Evolutionary conservation across 1,140 invertebrate genomes (phyloP).

Genomic region (Drosophila littoralis): DNA sequence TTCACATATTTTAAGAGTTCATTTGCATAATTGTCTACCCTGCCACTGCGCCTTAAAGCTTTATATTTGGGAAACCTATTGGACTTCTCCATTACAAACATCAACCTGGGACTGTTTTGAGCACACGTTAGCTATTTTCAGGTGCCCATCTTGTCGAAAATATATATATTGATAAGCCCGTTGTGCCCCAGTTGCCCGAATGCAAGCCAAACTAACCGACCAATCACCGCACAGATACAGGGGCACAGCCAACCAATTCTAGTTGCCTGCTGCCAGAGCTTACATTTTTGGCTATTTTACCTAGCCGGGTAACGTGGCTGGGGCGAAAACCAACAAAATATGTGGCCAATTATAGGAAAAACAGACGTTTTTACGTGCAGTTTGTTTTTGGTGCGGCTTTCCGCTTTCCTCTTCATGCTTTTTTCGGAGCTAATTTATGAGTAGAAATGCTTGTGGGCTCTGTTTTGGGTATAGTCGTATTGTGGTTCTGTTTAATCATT

Average conservation of each 20-base stretch:
- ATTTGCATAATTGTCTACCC: constrained; percentile 57
- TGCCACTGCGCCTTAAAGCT: constrained; percentile 33
- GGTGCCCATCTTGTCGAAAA: constrained; percentile 37
- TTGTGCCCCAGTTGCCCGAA: constrained; percentile 49
- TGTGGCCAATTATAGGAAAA: constrained; percentile 82
- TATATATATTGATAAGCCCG: constrained; percentile 50
- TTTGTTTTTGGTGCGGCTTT: constrained; percentile 27
- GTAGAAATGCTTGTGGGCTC: constrained; percentile 51
- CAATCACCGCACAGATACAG: neutral
- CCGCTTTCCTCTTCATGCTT: neutral
- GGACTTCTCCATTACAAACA: constrained; percentile 57
- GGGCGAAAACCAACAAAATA: constrained; percentile 66
- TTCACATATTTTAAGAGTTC: constrained; percentile 39
- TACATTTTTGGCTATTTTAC: constrained; percentile 54
- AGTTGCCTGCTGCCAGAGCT: constrained; percentile 30
- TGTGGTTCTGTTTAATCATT: constrained; percentile 62
- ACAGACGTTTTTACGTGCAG: constrained; percentile 80
- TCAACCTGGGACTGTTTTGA: constrained; percentile 62
- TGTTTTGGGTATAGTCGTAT: constrained; percentile 2
- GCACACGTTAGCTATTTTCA: constrained; percentile 39
- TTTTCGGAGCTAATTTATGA: constrained; percentile 72
- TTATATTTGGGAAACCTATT: constrained; percentile 62
- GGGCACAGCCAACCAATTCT: constrained; percentile 18
- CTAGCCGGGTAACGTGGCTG: constrained; percentile 25
- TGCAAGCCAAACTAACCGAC: constrained; percentile 20